Conservation (phyloP, 2,113 vertebrate species). For the Saccopteryx leptura region DNA sequence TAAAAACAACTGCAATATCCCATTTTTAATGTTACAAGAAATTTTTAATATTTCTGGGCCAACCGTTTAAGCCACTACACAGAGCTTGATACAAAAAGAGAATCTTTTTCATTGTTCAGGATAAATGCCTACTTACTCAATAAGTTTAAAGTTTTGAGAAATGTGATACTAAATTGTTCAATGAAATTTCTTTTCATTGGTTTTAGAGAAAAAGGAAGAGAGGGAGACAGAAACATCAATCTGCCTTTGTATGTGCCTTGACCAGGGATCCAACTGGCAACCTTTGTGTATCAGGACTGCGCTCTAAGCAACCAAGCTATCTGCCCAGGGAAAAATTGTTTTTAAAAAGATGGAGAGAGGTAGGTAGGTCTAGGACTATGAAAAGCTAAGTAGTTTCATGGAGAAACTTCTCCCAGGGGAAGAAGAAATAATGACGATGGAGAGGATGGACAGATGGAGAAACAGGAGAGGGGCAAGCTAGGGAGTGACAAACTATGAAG, state of each 20-base stretch:
- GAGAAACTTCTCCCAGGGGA: neutral
- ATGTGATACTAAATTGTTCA: neutral
- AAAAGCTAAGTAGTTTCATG: neutral
- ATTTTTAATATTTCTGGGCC: slow-evolving; percentile 26
- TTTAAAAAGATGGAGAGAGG: slow-evolving; percentile 17
- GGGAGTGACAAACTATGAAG: neutral
- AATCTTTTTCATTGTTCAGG: slow-evolving; percentile 15
- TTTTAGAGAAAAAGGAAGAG: too few relatives aligned
- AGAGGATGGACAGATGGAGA: neutral
- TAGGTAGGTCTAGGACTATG: neutral
- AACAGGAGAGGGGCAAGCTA: neutral
- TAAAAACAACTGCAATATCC: neutral
- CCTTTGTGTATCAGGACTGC: too few relatives aligned
- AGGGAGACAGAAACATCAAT: too few relatives aligned
- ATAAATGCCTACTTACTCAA: slow-evolving; percentile 3
- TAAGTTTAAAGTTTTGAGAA: slow-evolving; percentile 10
- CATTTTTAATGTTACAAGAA: slow-evolving; percentile 24
- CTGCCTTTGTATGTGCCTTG: too few relatives aligned
- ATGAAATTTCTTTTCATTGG: neutral
- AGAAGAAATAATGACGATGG: neutral
- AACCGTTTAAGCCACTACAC: slow-evolving; percentile 6
- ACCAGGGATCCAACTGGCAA: too few relatives aligned
- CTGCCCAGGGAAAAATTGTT: neutral
- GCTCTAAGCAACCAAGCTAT: too few relatives aligned
- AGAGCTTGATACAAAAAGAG: neutral